Percentiles rank a stretch among this genome's conserved stretches.
These are phyloP conservation scores for Galendromus occidentalis DNA, from an alignment of 1,140 invertebrate genomes.

Conservation along the genomic window DNA sequence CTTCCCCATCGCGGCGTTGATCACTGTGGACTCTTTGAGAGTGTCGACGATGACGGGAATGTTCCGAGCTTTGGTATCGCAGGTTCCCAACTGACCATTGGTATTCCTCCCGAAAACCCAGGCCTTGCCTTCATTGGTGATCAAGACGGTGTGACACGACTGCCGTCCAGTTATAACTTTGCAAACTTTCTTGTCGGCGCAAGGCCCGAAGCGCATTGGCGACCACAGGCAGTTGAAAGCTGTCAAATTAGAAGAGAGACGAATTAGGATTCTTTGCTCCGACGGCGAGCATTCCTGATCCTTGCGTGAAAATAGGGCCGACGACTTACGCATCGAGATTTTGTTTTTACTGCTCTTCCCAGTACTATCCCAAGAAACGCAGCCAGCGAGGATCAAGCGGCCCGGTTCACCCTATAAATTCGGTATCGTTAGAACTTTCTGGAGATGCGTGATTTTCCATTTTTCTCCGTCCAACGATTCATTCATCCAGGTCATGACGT, in stretches of 20 bases:
- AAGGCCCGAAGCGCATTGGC: conserved; percentile 1
- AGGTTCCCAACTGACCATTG: conserved; percentile 64
- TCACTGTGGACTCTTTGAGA: conserved; percentile 52
- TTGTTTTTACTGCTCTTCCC: conserved; percentile 8
- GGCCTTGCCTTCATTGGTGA: conserved; percentile 5
- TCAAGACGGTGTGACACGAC: conserved; percentile 3
- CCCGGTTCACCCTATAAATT: not conserved
- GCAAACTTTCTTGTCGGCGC: not conserved
- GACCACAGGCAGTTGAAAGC: conserved; percentile 7
- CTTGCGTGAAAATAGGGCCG: too few relatives aligned
- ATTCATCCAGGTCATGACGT: too few relatives aligned
- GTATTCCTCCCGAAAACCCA: conserved; percentile 43
- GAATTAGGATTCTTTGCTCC: not conserved
- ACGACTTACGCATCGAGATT: conserved; percentile 1
- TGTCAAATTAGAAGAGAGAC: not conserved
- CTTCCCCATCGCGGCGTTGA: conserved; percentile 62
- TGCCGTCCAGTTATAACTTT: not conserved
- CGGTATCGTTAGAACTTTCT: too few relatives aligned
- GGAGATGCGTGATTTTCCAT: too few relatives aligned
- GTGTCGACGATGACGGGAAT: conserved; percentile 50
- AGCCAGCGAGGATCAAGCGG: not conserved
- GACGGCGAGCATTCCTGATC: too few relatives aligned
- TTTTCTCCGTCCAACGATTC: too few relatives aligned
- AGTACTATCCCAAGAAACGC: conserved; percentile 7
- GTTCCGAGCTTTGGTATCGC: conserved; percentile 48